Base-by-base conservation (phyloP, 1,140 invertebrate species). In the Pomacea maculata region DNA sequence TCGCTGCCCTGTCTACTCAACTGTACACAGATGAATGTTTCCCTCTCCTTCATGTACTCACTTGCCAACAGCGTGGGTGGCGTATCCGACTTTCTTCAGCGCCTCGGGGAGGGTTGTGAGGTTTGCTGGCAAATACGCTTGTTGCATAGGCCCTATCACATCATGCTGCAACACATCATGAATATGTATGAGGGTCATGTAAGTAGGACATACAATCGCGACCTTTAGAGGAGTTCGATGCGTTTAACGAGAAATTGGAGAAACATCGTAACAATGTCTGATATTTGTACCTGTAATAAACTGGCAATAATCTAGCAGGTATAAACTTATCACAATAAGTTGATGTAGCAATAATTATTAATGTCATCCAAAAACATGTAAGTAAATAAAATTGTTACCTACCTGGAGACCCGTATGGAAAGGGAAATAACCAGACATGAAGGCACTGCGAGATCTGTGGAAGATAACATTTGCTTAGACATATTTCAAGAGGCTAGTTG, bases 401-500 rank as follows among this genome's bases (percentile, higher is more conserved):
- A 85, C 77, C 78, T 85, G 80, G 12, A 86, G 54, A 57, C 83
- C 83, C 0, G 79, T 77, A 71, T 85, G 82, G 63, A 82, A 85
- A 55, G 85, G 83, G 72, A 85, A 86, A 19, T 78, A 21, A 6
- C 83, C 83, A 25, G 83, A 75, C 81, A 86, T 82, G 64, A 80
- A 86, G 17, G 83, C 63, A 29, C 80, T 81, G 65, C 85, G 65
- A 0, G 85, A 84, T 67, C 84, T 83, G 64, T 15, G 79, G 25
- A 52, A 73, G 34, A 15, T 34, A 73, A 29, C 25, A 72, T 8
- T 25, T 25, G 25, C 25, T 25, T 25, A 25, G 25, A 25, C 25
- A 25, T 25, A 25, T 25, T 25, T 25, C 25, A 25, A 25, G 25
- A 25, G 25, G 25, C 25, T 25, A 25, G 25, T 25, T 25, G 25